Conservation (phyloP, 2,113 vertebrate species). For the Platysteira castanea region DNA sequence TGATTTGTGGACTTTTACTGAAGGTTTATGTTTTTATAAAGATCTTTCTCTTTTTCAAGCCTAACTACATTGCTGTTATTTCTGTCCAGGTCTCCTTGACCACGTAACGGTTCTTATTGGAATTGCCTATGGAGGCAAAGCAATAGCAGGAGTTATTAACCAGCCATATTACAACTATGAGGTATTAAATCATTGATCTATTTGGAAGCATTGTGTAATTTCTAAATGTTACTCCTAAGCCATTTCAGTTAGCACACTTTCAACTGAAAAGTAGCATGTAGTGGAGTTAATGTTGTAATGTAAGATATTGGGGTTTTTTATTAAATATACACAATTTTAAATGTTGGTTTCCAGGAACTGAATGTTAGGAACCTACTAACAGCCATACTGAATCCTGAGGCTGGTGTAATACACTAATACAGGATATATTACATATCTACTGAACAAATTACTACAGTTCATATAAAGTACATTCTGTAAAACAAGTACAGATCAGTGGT, state of each 20-base stretch:
- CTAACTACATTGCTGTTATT: background rate
- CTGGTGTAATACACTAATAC: background rate
- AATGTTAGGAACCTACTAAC: background rate
- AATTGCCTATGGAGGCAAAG: constrained; percentile 89
- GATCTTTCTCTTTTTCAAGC: background rate
- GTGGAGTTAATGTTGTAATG: background rate
- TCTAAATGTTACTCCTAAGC: background rate
- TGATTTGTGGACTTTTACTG: background rate
- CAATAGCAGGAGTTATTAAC: constrained; percentile 96
- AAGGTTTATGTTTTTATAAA: background rate
- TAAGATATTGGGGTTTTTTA: background rate
- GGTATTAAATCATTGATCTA: constrained; percentile 71
- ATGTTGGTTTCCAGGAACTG: background rate
- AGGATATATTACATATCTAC: background rate
- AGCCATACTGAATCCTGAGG: background rate
- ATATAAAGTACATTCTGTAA: background rate
- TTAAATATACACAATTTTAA: background rate
- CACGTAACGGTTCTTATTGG: constrained; percentile 96
- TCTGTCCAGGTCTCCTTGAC: constrained; percentile 87
- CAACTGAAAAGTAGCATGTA: background rate
- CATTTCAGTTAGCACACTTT: background rate
- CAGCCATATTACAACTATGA: constrained; percentile 98
- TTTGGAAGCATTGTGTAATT: background rate
- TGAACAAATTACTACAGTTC: background rate
- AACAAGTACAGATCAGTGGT: background rate